A percentile compares a stretch with the other conserved stretches of the same genome.
phyloP scores from a whole-genome alignment of 1,140 invertebrate genomes.

The Phthorimaea operculella region DNA sequence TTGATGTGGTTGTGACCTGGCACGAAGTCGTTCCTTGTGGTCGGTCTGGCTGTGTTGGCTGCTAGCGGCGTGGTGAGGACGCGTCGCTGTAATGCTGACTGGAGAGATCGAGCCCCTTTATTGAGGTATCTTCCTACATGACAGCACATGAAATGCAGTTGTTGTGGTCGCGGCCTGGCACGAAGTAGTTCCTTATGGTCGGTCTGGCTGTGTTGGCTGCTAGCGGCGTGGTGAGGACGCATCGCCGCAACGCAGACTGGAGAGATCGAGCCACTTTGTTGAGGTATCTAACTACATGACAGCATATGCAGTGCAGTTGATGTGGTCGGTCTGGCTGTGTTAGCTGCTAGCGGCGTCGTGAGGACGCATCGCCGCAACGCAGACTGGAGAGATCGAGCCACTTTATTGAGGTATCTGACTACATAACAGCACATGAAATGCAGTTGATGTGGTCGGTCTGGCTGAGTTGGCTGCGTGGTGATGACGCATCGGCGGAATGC shows the following conservation, averaged over 20 bases:
- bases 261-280: slow-evolving; percentile 70
- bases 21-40: no score
- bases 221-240: slow-evolving; percentile 73
- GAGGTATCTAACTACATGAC: slow-evolving; percentile 32
- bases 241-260: slow-evolving; percentile 82
- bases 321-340: slow-evolving; percentile 65
- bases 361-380: slow-evolving; percentile 78
- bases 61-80: slow-evolving; percentile 75
- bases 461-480: slow-evolving; percentile 70
- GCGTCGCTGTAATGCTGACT: slow-evolving; percentile 78
- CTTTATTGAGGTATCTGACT: no score
- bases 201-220: slow-evolving; percentile 71
- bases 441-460: slow-evolving; percentile 52
- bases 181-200: slow-evolving; percentile 11
- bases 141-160: slow-evolving; percentile 49
- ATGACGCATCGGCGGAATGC: slow-evolving; percentile 78
- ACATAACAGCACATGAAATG: slow-evolving; percentile 49
- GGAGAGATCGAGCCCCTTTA: slow-evolving; percentile 80
- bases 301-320: slow-evolving; percentile 36
- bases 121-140: neutral
- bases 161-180: slow-evolving; percentile 16
- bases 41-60: slow-evolving; percentile 70
- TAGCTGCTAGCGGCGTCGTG: slow-evolving; percentile 72
- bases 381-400: slow-evolving; percentile 78
- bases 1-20: no score